A percentile compares a stretch with the other conserved stretches of the same genome.
Conservation (phyloP, 1,140 invertebrate genomes). For the Acyrthosiphon pisum region DNA sequence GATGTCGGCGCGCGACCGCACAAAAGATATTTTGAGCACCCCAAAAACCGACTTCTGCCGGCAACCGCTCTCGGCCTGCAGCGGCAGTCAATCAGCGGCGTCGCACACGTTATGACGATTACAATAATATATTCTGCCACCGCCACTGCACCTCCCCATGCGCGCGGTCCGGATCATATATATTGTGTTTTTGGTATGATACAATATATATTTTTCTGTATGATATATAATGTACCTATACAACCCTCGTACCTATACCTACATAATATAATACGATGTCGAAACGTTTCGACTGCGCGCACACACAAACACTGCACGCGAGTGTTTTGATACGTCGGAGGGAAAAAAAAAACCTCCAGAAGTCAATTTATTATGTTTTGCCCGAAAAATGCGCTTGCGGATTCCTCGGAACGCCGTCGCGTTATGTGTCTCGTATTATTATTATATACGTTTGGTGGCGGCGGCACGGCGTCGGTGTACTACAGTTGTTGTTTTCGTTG, state of each 20-base stretch:
- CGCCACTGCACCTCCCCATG: not conserved
- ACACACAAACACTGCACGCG: not conserved
- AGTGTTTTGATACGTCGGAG: slow-evolving; percentile 36
- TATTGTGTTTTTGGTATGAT: slow-evolving; percentile 6
- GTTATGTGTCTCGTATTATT: not conserved
- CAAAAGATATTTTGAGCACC: not conserved
- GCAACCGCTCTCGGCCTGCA: not conserved
- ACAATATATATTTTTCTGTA: not conserved
- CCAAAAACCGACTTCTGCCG: slow-evolving; percentile 4
- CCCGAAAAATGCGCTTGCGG: not conserved
- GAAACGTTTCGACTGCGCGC: not conserved
- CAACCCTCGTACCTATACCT: not conserved
- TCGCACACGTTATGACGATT: slow-evolving; percentile 21
- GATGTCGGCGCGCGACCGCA: slow-evolving; percentile 3
- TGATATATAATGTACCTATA: not conserved
- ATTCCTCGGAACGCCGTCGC: slow-evolving; percentile 22
- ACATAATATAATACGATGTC: not conserved
- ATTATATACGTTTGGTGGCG: not conserved
- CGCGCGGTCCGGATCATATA: not conserved
- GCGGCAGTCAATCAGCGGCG: not conserved
- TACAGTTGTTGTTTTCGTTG: not conserved
- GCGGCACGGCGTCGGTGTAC: not conserved
- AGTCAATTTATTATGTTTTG: not conserved
- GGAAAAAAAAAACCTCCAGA: not conserved
- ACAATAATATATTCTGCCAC: not conserved